Percentiles rank a stretch among this genome's conserved stretches.
phyloP scores from a whole-genome alignment of 2,797 vertebrate species.

The Nyctalus aviator region DNA sequence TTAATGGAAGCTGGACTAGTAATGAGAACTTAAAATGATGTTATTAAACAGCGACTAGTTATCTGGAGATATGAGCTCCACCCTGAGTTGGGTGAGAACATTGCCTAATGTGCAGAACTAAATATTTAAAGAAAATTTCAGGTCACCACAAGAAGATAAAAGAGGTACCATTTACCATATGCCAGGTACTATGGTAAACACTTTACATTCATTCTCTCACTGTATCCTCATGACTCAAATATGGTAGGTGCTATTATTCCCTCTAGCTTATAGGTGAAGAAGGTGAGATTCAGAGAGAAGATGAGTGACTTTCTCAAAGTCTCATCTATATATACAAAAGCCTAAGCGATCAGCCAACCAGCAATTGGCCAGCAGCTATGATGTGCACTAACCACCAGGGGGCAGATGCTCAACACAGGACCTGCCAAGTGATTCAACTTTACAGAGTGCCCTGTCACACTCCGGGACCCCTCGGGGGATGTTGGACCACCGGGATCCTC shows the following conservation, averaged over 20 bases:
- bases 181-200: background rate
- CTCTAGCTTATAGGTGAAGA: background rate
- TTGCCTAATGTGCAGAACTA: background rate
- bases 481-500: too few species aligned
- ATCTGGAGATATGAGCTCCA: background rate
- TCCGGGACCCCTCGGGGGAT: too few species aligned
- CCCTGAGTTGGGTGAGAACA: background rate
- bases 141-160: background rate
- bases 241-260: background rate
- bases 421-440: too few species aligned
- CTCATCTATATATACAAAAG: background rate
- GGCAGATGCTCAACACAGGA: too few species aligned
- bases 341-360: too few species aligned
- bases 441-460: too few species aligned
- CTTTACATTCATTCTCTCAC: background rate
- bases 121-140: background rate
- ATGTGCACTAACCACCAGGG: too few species aligned
- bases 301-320: background rate
- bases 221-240: background rate
- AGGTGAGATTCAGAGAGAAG: background rate
- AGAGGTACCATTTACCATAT: background rate
- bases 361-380: too few species aligned
- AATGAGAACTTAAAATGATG: background rate
- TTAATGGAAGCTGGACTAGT: background rate
- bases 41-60: background rate